Evolutionary conservation across 2,797 vertebrate genomes (phyloP), one percentile per base, ranked within the genome.

Genomic region (Mus caroli): DNA sequence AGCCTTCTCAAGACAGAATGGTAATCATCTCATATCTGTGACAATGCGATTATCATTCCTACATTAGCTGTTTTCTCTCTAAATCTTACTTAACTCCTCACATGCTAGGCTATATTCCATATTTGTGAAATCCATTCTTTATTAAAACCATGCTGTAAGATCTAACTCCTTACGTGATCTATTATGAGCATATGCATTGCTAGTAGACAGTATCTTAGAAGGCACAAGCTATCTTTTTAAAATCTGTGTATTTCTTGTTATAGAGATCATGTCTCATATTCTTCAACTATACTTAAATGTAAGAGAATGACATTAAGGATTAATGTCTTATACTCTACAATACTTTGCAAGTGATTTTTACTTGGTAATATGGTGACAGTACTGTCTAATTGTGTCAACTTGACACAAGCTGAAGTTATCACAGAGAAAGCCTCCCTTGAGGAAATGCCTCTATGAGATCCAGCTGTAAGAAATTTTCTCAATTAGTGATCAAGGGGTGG

Each of bases 1-100:
- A 89, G 7, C 84, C 26, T 95, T 14, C 28, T 71, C 3, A 86
- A 90, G 37, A 34, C 19, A 93, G 71, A 67, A 52, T 86, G 26
- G 56, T 69, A 90, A 96, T 88, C 26, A 71, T 92, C 52, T 80
- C 28, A 54, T 92, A 90, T 88, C 73, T 82, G 24, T 73, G 40
- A 31, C 2, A 62, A 34, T 22, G 14, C 28, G 71, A 24, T 71
- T 46, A 50, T 84, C 52, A 71, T 88, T 90, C 4, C 26, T 92
- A 37, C 58, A 54, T 85, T 15, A 43, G 24, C 1, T 92, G 34
- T 50, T 77, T 64, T 88, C 52, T 75, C 19, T 52, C n/a, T 76
- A 34, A 31, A 82, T 73, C 11, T 95, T 67, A n/a, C 15, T 87
- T 67, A 88, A 73, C 6, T 24, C 37, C 92, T 85, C 12, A 52